Conservation (phyloP, 2,113 vertebrate genomes). For the Microtus richardsoni region DNA sequence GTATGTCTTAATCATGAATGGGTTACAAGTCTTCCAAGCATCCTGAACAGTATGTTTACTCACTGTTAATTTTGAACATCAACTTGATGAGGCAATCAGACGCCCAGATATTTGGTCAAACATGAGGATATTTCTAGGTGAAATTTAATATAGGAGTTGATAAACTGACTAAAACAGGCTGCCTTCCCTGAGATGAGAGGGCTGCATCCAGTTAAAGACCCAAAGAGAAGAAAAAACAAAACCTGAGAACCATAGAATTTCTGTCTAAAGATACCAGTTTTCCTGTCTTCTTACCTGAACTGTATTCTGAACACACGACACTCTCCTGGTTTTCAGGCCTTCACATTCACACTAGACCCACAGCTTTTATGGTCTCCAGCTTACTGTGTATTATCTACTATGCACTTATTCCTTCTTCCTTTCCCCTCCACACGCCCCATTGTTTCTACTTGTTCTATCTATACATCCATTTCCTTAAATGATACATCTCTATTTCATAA, state of each 20-base stretch:
- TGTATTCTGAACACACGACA: not conserved
- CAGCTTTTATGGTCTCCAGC: not conserved
- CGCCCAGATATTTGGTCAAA: not conserved
- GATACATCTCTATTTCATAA: conserved; percentile 52
- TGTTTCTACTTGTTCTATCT: not conserved
- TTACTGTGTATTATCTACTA: not conserved
- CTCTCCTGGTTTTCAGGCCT: not conserved
- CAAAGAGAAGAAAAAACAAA: not conserved
- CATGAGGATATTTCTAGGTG: conserved; percentile 1
- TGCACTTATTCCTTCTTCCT: not conserved
- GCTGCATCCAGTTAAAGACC: not conserved
- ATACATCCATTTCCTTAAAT: conserved; percentile 11
- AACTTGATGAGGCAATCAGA: not conserved
- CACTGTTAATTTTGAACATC: not conserved
- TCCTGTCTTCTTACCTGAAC: not conserved
- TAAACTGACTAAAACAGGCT: not conserved
- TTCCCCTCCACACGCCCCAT: not conserved
- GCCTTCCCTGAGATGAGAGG: not conserved
- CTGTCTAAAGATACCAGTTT: not conserved
- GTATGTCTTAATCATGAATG: conserved; percentile 13
- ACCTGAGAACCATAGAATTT: not conserved
- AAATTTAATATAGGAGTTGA: conserved; percentile 24
- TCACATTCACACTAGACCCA: not conserved
- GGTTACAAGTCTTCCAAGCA: conserved; percentile 40
- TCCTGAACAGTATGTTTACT: conserved; percentile 7